phyloP scores from a whole-genome alignment of 1,140 invertebrate genomes.

The Cherax quadricarinatus region DNA sequence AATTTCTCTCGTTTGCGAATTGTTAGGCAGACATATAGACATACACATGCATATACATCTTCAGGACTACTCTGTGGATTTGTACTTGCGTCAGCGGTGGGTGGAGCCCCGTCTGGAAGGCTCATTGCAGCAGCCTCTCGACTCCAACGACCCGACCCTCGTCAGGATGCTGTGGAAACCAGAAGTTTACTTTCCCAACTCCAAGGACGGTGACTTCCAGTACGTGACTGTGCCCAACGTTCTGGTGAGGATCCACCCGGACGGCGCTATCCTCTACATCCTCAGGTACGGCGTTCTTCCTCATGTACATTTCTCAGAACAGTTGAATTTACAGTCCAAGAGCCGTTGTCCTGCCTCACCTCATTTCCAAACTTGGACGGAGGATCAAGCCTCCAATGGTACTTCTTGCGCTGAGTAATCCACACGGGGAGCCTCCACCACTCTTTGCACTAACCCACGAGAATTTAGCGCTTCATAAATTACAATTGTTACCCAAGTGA shows the following conservation, averaged over 20 bases:
- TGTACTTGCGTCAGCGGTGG: constrained; percentile 81
- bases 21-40: too few relatives aligned
- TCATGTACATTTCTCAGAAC: background rate
- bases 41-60: too few relatives aligned
- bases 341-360: too few relatives aligned
- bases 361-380: too few relatives aligned
- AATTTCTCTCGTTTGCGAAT: too few relatives aligned
- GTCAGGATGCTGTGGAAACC: constrained; percentile 83
- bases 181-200: constrained; percentile 83
- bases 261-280: constrained; percentile 83
- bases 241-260: constrained; percentile 81
- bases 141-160: constrained; percentile 80
- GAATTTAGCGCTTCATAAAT: too few relatives aligned
- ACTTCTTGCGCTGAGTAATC: too few relatives aligned
- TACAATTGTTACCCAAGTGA: too few relatives aligned
- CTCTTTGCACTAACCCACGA: too few relatives aligned
- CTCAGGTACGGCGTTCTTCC: constrained; percentile 77
- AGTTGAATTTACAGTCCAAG: too few relatives aligned
- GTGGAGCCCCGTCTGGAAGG: constrained; percentile 78
- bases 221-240: constrained; percentile 78
- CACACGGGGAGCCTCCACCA: too few relatives aligned
- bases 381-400: too few relatives aligned
- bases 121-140: constrained; percentile 79
- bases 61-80: constrained; percentile 81
- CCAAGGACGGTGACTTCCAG: constrained; percentile 75